phyloP scores from a whole-genome alignment of 2,888 invertebrate species.

The Drosophila koepferae region DNA sequence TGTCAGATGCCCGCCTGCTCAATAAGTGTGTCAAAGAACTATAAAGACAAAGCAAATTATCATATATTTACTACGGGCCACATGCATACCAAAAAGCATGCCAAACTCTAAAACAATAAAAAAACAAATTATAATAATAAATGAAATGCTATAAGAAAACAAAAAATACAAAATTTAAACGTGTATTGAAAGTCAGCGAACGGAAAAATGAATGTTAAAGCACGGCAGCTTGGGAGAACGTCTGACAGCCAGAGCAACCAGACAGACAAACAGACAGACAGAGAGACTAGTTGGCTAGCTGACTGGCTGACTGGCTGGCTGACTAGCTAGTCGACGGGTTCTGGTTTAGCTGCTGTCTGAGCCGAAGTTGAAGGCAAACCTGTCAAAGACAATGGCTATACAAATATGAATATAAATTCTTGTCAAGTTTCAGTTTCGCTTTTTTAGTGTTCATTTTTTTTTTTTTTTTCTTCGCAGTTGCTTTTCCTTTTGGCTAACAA shows the following conservation, averaged over 20 bases:
- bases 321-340: conserved; percentile 58
- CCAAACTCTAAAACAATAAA: conserved; percentile 44
- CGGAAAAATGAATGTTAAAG: conserved; percentile 72
- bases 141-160: conserved; percentile 23
- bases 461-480: neutral
- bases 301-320: conserved; percentile 8
- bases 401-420: conserved; percentile 48
- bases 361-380: conserved; percentile 79
- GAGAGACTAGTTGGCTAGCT: conserved; percentile 1
- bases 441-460: conserved; percentile 2
- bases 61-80: conserved; percentile 40
- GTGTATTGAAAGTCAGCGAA: conserved; percentile 68
- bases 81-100: conserved; percentile 56
- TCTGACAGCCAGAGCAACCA: conserved; percentile 28
- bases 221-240: conserved; percentile 44
- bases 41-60: conserved; percentile 48
- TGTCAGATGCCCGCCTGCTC: neutral
- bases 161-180: neutral
- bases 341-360: conserved; percentile 53
- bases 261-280: conserved; percentile 23
- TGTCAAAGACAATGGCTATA: conserved; percentile 76
- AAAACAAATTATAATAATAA: neutral
- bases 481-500: conserved; percentile 21
- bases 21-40: conserved; percentile 62
- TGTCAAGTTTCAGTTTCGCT: conserved; percentile 47